phyloP scores from a whole-genome alignment of 1,140 invertebrate genomes.

The Drosophila tani region DNA sequence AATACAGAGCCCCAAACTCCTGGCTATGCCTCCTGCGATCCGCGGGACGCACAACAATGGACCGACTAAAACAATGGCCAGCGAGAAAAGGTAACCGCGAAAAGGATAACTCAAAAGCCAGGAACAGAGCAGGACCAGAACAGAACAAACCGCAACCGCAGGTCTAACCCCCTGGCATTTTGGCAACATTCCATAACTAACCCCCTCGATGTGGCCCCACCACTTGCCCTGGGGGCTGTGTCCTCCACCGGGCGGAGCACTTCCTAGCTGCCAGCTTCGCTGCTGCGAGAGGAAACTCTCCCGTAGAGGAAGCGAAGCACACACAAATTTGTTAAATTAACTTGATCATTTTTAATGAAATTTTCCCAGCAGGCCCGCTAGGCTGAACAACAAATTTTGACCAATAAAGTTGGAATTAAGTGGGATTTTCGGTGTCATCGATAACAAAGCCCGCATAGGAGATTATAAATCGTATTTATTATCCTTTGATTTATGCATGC shows the following conservation, averaged over 20 bases:
- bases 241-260: neutral
- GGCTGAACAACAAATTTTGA: constrained; percentile 21
- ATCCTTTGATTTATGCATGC: constrained; percentile 26
- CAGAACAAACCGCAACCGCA: constrained; percentile 40
- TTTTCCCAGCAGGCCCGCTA: constrained; percentile 25
- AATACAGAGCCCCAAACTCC: constrained; percentile 27
- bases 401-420: constrained; percentile 30
- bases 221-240: neutral
- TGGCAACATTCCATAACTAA: constrained; percentile 48
- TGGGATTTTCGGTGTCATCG: constrained; percentile 14
- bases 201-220: neutral
- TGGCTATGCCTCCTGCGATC: neutral
- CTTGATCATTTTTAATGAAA: constrained; percentile 49
- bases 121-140: constrained; percentile 10
- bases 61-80: constrained; percentile 49
- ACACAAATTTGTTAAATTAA: constrained; percentile 50
- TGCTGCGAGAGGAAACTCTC: neutral
- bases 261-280: neutral
- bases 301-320: constrained; percentile 13
- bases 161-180: constrained; percentile 43
- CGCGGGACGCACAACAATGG: constrained; percentile 46
- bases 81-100: constrained; percentile 60
- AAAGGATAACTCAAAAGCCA: constrained; percentile 47
- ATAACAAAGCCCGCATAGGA: constrained; percentile 22
- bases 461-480: constrained; percentile 26